Evolutionary conservation across 2,888 invertebrate genomes (phyloP).

Genomic region (Venustoraphidia nigricollis): DNA sequence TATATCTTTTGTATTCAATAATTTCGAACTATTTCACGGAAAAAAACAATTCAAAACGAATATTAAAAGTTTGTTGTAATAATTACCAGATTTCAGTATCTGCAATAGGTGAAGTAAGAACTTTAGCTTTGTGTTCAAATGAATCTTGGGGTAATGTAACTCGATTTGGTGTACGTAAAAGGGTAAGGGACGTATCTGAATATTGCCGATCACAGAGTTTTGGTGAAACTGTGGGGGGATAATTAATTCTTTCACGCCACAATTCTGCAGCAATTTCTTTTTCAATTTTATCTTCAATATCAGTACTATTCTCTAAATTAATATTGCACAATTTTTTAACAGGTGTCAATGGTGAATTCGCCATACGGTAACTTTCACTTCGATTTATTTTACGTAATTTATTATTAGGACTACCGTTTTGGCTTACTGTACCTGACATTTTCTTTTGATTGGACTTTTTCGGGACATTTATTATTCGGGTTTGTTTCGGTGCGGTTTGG

Average conservation of each 20-base stretch:
- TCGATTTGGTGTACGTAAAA: slow-evolving; percentile 31
- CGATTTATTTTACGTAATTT: slow-evolving; percentile 44
- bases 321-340: slow-evolving; percentile 6
- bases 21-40: too few species aligned
- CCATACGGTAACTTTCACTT: slow-evolving; percentile 72
- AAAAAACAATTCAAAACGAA: neutral
- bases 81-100: slow-evolving; percentile 65
- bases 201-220: slow-evolving; percentile 29
- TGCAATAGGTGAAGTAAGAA: slow-evolving; percentile 43
- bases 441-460: slow-evolving; percentile 31
- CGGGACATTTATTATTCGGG: slow-evolving; percentile 26
- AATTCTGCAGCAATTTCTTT: slow-evolving; percentile 45
- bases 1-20: too few species aligned
- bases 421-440: slow-evolving; percentile 17
- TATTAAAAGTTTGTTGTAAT: too few species aligned
- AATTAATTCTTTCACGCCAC: slow-evolving; percentile 52
- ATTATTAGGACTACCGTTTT: slow-evolving; percentile 17
- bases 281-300: slow-evolving; percentile 36
- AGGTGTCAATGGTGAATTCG: slow-evolving; percentile 46
- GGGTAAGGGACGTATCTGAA: slow-evolving; percentile 13
- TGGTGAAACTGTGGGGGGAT: slow-evolving; percentile 48
- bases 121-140: slow-evolving; percentile 44
- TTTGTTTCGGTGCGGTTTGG: slow-evolving; percentile 7
- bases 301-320: slow-evolving; percentile 9
- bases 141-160: slow-evolving; percentile 46